Base-by-base conservation (phyloP, 2,888 invertebrate species). In the Peribatodes rhomboidaria region DNA sequence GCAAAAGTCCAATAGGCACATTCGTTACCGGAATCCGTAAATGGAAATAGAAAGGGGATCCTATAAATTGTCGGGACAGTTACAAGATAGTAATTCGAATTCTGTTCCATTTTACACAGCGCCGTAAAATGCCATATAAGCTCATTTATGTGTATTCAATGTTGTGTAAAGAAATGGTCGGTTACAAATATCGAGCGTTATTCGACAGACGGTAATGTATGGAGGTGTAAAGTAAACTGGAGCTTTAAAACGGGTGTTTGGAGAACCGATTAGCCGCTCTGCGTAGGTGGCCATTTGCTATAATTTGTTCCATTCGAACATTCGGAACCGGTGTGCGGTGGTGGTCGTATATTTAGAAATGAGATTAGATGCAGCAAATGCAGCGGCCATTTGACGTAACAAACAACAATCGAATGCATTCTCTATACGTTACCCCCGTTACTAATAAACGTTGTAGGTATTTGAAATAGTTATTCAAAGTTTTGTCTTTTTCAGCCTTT, bases 191-290 rank as follows among this genome's bases (percentile, higher is more conserved):
- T 71, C 79, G 75, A 65, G 72, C 70, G 76, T 68, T 39, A 70
- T 64, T 67, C 74, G 75, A 74, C 69, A 72, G 64, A 67, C 67
- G 57, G 69, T 76, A 71, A 75, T 70, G 68, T 80, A 80, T 54
- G 46, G 57, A 69, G 65, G 65, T 83, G 83, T 72, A 80, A 84
- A 85, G 61, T 67, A 80, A 81, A 81, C 77, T 78, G 72, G 72
- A 75, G 75, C 76, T 76, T 77, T 79, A 70, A 78, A 73, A 66
- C 64, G 70, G 65, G 73, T 84, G 77, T 88, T 85, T 85, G 80
- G 70, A 74, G 65, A 80, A 81, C 75, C 76, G 77, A 85, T 85
- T 84, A 84, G 79, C 74, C 61, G 69, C 61, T n/a, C n/a, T 70
- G 76, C 77, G 81, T 80, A 76, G 80, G 82, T 81, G 79, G 80